Conservation (phyloP, 2,888 invertebrate genomes). For the Phorcus lineatus region DNA sequence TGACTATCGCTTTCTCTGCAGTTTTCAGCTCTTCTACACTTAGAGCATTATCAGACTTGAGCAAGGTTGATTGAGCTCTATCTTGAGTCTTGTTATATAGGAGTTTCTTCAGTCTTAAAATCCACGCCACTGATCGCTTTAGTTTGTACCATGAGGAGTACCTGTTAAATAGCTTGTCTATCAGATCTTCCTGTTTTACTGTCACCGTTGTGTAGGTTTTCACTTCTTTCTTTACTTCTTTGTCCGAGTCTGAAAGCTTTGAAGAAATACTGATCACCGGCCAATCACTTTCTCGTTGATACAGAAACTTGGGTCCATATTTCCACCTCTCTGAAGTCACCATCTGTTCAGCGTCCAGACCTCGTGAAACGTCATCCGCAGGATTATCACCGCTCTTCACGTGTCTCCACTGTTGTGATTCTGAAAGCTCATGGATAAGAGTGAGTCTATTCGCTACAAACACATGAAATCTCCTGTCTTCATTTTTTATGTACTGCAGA, state of each 20-base stretch:
- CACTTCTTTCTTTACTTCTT: not conserved
- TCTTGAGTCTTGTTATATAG: not conserved
- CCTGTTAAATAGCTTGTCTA: not conserved
- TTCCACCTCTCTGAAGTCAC: slow-evolving; percentile 26
- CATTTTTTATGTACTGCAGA: slow-evolving; percentile 21
- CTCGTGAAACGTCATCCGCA: slow-evolving; percentile 41
- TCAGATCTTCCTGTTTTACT: not conserved
- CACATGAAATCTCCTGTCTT: not conserved
- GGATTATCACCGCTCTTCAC: slow-evolving; percentile 35
- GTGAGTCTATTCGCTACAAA: not conserved
- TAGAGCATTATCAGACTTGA: not conserved
- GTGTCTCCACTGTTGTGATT: slow-evolving; percentile 37
- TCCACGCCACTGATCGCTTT: not conserved
- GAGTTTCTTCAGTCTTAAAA: not conserved
- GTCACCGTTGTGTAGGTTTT: not conserved
- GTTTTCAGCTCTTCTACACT: not conserved
- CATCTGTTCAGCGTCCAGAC: slow-evolving; percentile 28
- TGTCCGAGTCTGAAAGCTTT: not conserved
- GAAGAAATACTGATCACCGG: not conserved
- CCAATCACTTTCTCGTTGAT: not conserved
- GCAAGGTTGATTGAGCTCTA: not conserved
- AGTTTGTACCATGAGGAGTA: not conserved
- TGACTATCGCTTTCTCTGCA: not conserved
- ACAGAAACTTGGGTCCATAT: slow-evolving; percentile 38
- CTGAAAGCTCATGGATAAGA: slow-evolving; percentile 3